Conservation (phyloP, 2,113 vertebrate species). For the Labeo catla region DNA sequence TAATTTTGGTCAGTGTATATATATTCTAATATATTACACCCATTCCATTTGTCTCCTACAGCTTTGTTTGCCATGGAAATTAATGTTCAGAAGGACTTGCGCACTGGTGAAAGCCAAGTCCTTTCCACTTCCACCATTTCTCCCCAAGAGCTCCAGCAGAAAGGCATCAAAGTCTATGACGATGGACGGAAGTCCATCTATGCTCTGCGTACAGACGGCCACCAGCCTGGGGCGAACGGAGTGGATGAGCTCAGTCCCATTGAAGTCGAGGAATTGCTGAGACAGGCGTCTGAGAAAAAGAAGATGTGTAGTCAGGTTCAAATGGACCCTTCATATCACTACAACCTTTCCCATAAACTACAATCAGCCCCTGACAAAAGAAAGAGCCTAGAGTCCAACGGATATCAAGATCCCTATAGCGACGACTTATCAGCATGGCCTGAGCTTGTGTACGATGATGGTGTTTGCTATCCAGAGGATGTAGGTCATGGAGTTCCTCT, state of each 20-base stretch:
- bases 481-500: constrained; percentile 30
- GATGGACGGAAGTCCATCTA: constrained; percentile 90
- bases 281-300: constrained; percentile 84
- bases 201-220: constrained; percentile 76
- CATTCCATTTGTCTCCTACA: constrained; percentile 69
- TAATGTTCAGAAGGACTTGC: constrained; percentile 88
- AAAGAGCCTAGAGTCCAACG: constrained; percentile 43
- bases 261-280: constrained; percentile 89
- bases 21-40: background rate
- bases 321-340: background rate
- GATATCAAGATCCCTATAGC: constrained; percentile 12
- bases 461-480: background rate
- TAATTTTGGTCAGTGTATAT: too few relatives aligned
- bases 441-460: constrained; percentile 40
- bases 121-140: constrained; percentile 86
- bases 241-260: constrained; percentile 80
- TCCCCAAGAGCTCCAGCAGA: constrained; percentile 79
- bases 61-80: constrained; percentile 95
- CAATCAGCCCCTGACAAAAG: constrained; percentile 72
- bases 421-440: constrained; percentile 31
- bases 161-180: constrained; percentile 90
- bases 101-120: constrained; percentile 89
- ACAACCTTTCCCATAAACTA: constrained; percentile 78
- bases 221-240: constrained; percentile 63
- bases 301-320: constrained; percentile 36